Base-by-base conservation (phyloP, 2,797 vertebrate species). In the Phoebastria nigripes region DNA sequence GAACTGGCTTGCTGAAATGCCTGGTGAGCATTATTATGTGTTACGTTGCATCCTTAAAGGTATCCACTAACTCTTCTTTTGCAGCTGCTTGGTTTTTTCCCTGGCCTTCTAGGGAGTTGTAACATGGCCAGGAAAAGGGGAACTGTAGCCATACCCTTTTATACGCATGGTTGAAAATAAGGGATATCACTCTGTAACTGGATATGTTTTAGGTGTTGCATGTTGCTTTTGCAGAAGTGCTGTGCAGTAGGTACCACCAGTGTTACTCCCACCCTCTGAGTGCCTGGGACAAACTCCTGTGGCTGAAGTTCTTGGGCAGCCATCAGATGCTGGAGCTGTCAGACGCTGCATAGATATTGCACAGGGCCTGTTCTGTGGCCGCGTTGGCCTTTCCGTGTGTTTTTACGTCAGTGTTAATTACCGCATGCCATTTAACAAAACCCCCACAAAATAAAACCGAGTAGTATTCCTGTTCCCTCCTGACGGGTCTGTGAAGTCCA, bases 261-360 rank as follows among this genome's bases (percentile, higher is more conserved):
- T 7, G 29, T 24, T 18, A 12, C 13, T 74, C 21, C 17, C 28
- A 63, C 51, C n/a, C 8, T 52, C 4, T 55, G 39, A 1, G 35
- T 39, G 29, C 44, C 51, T 29, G 24, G 8, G 49, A 33, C 61
- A 35, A 4, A 39, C 61, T 56, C 42, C n/a, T 15, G 24, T 37
- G 47, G 52, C 44, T 3, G 5, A 9, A 41, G 77, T 47, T 67
- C 59, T 35, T 19, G 24, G 26, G 54, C 19, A 56, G 56, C 25
- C 5, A 0, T 16, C 1, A 2, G 59, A 8, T 15, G 22, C 56
- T 70, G n/a, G 28, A 0, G 1, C 25, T 26, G 18, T 20, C 35
- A 14, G 37, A 33, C 3, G 1, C 59, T 3, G 1, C 0, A 2
- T 12, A 9, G 46, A 2, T 52, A 6, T 9, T 24, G 37, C 42